These are phyloP conservation scores for Phrynocephalus vlangalii DNA, from an alignment of 2,797 vertebrate genomes.

Conservation along the genomic window DNA sequence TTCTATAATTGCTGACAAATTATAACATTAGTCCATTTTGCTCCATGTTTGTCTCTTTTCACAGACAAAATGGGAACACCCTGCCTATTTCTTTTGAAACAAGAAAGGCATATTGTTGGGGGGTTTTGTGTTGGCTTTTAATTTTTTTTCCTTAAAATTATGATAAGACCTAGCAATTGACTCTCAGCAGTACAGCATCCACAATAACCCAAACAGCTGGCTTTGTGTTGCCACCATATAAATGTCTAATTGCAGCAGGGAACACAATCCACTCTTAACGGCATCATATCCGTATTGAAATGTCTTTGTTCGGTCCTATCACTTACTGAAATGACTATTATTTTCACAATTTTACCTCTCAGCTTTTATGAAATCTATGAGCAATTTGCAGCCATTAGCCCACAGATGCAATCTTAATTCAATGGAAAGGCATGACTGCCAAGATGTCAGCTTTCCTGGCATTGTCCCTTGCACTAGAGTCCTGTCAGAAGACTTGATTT, in stretches of 20 bases:
- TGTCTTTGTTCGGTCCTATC: conserved; percentile 67
- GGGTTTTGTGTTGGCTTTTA: neutral
- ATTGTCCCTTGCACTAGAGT: conserved; percentile 51
- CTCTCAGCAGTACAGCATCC: conserved; percentile 42
- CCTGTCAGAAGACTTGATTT: conserved; percentile 51
- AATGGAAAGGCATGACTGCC: conserved; percentile 43
- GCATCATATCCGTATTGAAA: conserved; percentile 71
- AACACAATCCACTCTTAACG: conserved; percentile 56
- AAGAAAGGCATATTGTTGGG: neutral
- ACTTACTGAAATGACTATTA: conserved; percentile 74
- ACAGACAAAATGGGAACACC: conserved; percentile 32
- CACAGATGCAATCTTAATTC: conserved; percentile 58
- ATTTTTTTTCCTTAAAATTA: conserved; percentile 1
- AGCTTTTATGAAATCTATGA: conserved; percentile 69
- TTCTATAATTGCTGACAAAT: conserved; percentile 51
- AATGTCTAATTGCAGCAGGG: conserved; percentile 68
- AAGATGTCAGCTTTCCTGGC: conserved; percentile 57
- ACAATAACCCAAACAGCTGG: conserved; percentile 67
- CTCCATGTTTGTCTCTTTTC: conserved; percentile 41
- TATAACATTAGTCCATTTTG: conserved; percentile 29
- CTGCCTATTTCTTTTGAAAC: conserved; percentile 49
- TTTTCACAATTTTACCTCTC: conserved; percentile 64
- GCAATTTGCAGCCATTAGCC: conserved; percentile 69
- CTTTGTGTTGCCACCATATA: conserved; percentile 64
- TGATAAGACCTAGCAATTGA: conserved; percentile 4